Base-by-base conservation (phyloP, 2,888 invertebrate species). In the Brachylomia viminalis region DNA sequence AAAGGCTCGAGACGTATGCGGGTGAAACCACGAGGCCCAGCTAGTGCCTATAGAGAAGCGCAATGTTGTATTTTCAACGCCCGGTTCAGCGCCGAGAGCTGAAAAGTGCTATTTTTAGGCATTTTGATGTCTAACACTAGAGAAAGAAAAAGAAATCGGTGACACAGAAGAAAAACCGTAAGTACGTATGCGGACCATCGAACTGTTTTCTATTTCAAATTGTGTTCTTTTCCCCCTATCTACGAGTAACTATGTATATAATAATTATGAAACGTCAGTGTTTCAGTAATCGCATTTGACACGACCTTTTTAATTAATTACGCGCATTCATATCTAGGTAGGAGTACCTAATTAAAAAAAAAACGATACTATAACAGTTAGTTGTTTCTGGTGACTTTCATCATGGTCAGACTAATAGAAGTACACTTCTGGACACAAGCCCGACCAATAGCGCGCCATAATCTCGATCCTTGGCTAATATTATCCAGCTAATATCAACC, bases 221-320 rank as follows among this genome's bases (percentile, higher is more conserved):
- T 33, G 20, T 56, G 23, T 47, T 52, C 1, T 33, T 72, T 33
- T 6, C 20, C 17, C 62, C 20, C 17, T 45, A 23, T 17, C 4
- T 5, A 11, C 13, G 52, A 7, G 3, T 13, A 61, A 45, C 30
- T 30, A 6, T 13, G 3, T 8, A 10, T 52, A 52, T 52, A 8
- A 10, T 30, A 30, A 30, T 47, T 66, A 66, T 15, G 15, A 30
- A 72, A 42, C 8, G 1, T 15, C 23, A 45, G 30, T 47, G 30
- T 68, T 30, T 54, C 11, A 38, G 45, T 42, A 59, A 61, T 52
- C 0, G 15, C 47, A 38, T 56, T 49, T 49, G 42, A 49, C 15
- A 42, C 42, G 75, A 42, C 75, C 75, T 76, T 76, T 76, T 75
- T 58, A 65, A 75, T 76, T 65, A 58, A 76, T 62, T 75, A 47